Evolutionary conservation across 1,140 invertebrate species (phyloP).

Genomic region (Globodera rostochiensis): DNA sequence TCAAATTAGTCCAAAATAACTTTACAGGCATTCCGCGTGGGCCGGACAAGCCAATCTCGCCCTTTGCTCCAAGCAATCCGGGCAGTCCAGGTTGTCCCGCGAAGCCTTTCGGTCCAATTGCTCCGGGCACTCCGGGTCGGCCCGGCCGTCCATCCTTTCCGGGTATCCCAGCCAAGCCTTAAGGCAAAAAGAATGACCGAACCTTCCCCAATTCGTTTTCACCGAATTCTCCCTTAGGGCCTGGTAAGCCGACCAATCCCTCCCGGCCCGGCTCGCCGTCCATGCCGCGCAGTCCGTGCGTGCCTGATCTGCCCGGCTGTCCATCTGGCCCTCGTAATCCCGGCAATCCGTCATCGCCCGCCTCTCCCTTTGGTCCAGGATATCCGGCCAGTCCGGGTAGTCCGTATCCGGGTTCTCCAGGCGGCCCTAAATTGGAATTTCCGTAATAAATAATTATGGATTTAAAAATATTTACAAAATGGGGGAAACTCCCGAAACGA

Average conservation of each 20-base stretch:
- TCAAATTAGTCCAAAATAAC: neutral
- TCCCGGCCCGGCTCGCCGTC: slow-evolving; percentile 44
- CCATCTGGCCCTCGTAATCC: slow-evolving; percentile 38
- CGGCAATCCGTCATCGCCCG: slow-evolving; percentile 37
- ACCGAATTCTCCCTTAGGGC: slow-evolving; percentile 46
- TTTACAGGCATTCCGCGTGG: slow-evolving; percentile 32
- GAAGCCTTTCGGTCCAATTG: slow-evolving; percentile 23
- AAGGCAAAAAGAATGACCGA: neutral
- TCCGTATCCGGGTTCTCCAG: slow-evolving; percentile 64
- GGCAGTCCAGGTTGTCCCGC: slow-evolving; percentile 33
- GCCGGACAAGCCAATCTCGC: slow-evolving; percentile 33
- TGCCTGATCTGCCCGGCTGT: slow-evolving; percentile 36
- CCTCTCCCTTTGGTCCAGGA: slow-evolving; percentile 42
- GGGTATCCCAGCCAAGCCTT: slow-evolving; percentile 47
- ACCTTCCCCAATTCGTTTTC: slow-evolving; percentile 5
- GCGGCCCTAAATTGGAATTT: slow-evolving; percentile 23
- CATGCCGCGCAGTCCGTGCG: slow-evolving; percentile 37
- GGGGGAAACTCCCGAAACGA: no score
- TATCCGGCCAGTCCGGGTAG: slow-evolving; percentile 65
- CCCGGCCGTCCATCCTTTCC: slow-evolving; percentile 40
- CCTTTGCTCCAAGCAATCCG: slow-evolving; percentile 34
- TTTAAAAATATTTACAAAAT: neutral
- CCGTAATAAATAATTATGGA: neutral
- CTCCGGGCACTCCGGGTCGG: slow-evolving; percentile 34
- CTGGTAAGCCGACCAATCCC: slow-evolving; percentile 48